Evolutionary conservation across 2,888 invertebrate genomes (phyloP).

Genomic region (Temnothorax unifasciatus): DNA sequence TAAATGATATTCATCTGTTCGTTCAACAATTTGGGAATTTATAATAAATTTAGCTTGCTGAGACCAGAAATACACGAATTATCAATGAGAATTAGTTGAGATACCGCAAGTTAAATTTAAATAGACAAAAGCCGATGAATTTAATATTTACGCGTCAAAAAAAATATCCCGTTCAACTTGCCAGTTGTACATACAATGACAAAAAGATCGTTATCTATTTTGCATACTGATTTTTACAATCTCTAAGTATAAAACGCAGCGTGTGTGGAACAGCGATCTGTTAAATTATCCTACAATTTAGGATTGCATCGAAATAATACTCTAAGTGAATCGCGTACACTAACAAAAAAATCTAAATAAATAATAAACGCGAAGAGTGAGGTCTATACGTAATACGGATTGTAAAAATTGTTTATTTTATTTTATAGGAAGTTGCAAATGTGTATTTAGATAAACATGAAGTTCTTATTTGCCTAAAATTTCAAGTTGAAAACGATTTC

Average conservation of each 20-base stretch:
- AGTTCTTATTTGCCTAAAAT: slow-evolving; percentile 59
- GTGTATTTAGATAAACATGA: slow-evolving; percentile 31
- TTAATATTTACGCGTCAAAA: slow-evolving; percentile 15
- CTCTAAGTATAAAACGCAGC: slow-evolving; percentile 31
- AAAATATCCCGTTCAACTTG: slow-evolving; percentile 48
- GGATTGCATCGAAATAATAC: slow-evolving; percentile 52
- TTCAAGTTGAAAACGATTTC: background rate
- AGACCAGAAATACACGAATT: background rate
- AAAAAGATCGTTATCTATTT: slow-evolving; percentile 61
- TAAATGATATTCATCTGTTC: background rate
- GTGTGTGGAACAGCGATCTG: slow-evolving; percentile 7
- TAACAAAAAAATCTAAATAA: slow-evolving; percentile 42
- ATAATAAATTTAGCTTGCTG: background rate
- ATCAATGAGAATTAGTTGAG: slow-evolving; percentile 6
- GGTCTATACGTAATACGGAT: slow-evolving; percentile 48
- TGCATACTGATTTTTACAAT: slow-evolving; percentile 60
- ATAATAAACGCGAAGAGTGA: slow-evolving; percentile 27
- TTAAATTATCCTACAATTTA: slow-evolving; percentile 49
- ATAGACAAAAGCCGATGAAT: background rate
- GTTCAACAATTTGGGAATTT: slow-evolving; percentile 7
- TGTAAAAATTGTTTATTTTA: slow-evolving; percentile 51
- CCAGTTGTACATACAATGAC: slow-evolving; percentile 55
- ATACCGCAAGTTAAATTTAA: slow-evolving; percentile 28
- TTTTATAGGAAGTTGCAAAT: slow-evolving; percentile 16
- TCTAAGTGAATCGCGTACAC: slow-evolving; percentile 2